Conservation (phyloP, 2,113 vertebrate genomes). For the Leptocoma aspasia region DNA sequence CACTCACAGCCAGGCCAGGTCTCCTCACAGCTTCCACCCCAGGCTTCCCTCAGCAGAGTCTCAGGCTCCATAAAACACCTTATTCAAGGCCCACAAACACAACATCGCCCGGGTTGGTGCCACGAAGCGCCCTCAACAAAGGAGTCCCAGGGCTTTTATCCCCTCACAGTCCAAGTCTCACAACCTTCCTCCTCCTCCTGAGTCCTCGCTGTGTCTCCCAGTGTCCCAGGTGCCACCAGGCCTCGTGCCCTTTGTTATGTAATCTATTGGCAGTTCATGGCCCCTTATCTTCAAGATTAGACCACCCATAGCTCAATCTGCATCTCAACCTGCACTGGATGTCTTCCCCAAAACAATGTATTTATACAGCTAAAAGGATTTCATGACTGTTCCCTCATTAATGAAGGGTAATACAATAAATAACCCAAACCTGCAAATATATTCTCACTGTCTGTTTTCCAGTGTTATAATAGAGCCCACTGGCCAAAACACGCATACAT, state of each 20-base stretch:
- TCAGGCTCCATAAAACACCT: not conserved
- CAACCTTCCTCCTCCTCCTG: not conserved
- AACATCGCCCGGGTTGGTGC: not conserved
- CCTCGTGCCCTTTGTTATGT: too few relatives aligned
- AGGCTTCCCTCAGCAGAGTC: not conserved
- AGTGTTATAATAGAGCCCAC: not conserved
- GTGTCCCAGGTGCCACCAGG: not conserved
- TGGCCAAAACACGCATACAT: not conserved
- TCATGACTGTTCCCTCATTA: not conserved
- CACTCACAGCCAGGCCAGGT: not conserved
- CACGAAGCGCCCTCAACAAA: fast-evolving
- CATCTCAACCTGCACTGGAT: not conserved
- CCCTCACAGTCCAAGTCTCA: not conserved
- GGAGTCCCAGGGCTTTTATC: not conserved
- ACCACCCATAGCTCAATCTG: not conserved
- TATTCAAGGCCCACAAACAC: not conserved
- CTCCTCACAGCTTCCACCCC: not conserved
- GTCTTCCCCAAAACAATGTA: not conserved
- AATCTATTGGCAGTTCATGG: not conserved
- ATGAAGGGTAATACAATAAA: not conserved
- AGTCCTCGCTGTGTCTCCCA: not conserved
- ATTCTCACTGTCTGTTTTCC: not conserved
- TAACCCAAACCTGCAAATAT: not conserved
- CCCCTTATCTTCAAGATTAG: not conserved
- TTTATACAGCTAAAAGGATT: not conserved